These are phyloP conservation scores for Dinomys branickii DNA, from an alignment of 2,113 vertebrate species.

Conservation along the genomic window DNA sequence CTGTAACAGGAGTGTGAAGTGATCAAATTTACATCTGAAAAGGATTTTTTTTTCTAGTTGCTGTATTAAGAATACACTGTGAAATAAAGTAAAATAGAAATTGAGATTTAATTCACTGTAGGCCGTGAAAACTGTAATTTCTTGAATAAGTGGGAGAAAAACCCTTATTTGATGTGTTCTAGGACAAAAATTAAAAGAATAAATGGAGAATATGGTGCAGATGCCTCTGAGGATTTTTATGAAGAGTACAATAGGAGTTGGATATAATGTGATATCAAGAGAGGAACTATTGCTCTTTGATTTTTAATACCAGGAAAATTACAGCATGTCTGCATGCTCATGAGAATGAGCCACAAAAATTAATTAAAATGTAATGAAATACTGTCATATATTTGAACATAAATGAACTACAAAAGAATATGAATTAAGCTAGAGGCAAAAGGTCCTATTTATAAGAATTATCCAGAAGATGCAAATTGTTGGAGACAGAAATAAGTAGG, in stretches of 20 bases:
- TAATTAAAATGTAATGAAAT: not conserved
- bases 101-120: not conserved
- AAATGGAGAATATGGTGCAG: not conserved
- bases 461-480: not conserved
- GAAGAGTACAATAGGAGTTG: not conserved
- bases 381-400: not conserved
- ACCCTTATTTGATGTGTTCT: not conserved
- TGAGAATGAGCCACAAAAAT: not conserved
- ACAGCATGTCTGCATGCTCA: not conserved
- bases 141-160: not conserved
- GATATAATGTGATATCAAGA: not conserved
- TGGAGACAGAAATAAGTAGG: not conserved
- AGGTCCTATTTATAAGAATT: not conserved
- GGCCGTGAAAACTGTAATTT: not conserved
- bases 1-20: not conserved
- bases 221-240: not conserved
- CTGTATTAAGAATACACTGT: not conserved
- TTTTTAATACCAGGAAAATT: not conserved
- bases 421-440: not conserved
- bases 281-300: not conserved
- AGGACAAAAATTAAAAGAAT: not conserved
- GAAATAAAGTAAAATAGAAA: not conserved
- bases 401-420: not conserved
- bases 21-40: not conserved
- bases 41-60: not conserved